phyloP scores from a whole-genome alignment of 1,140 invertebrate species.

The Brachionus paranguensis region DNA sequence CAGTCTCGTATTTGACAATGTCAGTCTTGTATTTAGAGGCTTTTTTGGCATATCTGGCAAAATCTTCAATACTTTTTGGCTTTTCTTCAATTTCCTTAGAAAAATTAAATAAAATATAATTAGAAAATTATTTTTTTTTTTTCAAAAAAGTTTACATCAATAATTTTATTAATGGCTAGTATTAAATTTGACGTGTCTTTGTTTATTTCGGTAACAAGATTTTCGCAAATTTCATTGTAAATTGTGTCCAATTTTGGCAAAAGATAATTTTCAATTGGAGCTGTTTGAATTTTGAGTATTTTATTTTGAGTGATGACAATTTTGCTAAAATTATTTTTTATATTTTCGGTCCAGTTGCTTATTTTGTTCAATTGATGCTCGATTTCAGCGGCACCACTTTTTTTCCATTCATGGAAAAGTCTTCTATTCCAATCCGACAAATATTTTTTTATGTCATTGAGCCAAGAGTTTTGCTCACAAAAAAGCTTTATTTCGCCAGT shows the following conservation, averaged over 20 bases:
- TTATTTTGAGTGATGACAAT: constrained; percentile 49
- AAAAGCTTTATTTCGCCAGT: constrained; percentile 50
- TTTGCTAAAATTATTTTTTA: not conserved
- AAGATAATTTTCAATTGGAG: constrained; percentile 47
- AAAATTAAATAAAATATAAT: no score
- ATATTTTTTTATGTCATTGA: constrained; percentile 50
- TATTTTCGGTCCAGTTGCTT: not conserved
- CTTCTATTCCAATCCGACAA: constrained; percentile 49
- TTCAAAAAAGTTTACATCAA: constrained; percentile 44
- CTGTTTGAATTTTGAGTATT: constrained; percentile 50
- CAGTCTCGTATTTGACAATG: constrained; percentile 47
- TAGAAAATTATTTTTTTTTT: no score
- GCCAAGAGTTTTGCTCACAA: constrained; percentile 49
- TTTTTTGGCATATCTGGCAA: constrained; percentile 52
- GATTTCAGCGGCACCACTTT: constrained; percentile 42
- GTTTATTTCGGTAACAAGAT: constrained; percentile 48
- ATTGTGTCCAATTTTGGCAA: constrained; percentile 50
- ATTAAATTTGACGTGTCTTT: constrained; percentile 46
- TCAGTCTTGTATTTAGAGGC: constrained; percentile 50
- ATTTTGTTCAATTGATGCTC: constrained; percentile 25
- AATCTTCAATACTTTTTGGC: constrained; percentile 44
- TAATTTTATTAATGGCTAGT: constrained; percentile 47
- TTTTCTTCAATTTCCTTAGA: not conserved
- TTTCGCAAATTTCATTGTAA: constrained; percentile 49
- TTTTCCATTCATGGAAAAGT: constrained; percentile 46